Percentiles rank a stretch among this genome's conserved stretches.
phyloP scores from a whole-genome alignment of 2,113 vertebrate genomes.

The Neogale vison region DNA sequence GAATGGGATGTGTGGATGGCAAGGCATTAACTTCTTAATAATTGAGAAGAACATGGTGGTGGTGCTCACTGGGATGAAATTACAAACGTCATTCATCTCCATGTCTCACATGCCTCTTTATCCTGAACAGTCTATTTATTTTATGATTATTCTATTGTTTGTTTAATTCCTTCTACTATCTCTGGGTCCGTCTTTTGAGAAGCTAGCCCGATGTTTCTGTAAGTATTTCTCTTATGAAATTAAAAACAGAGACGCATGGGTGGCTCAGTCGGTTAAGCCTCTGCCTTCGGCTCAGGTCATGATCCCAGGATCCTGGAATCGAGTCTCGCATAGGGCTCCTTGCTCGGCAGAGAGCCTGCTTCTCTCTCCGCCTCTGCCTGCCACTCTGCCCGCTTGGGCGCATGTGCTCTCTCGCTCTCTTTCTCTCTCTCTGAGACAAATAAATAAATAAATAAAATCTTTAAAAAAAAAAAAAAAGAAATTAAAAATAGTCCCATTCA shows the following conservation, averaged over 20 bases:
- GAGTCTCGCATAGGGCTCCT: no score
- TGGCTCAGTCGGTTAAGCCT: no score
- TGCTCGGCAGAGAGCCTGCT: no score
- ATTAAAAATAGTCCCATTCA: not conserved
- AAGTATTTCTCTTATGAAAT: slow-evolving; percentile 25
- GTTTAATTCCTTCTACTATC: slow-evolving; percentile 46
- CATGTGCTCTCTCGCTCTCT: no score
- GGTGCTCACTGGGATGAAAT: not conserved
- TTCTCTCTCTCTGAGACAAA: no score
- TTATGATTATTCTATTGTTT: not conserved
- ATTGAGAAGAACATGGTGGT: not conserved
- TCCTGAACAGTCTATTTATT: not conserved
- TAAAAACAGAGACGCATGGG: not conserved
- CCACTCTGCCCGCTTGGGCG: no score
- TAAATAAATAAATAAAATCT: no score
- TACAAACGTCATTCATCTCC: not conserved
- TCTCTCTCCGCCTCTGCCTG: no score
- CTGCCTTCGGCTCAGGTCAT: no score
- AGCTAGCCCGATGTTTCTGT: not conserved
- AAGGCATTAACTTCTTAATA: not conserved
- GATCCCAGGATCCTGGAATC: no score
- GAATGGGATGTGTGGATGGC: not conserved
- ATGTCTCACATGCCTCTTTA: not conserved
- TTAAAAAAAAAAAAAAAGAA: not conserved
- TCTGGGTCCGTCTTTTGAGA: slow-evolving; percentile 3